phyloP scores from a whole-genome alignment of 1,140 invertebrate genomes.

The Caenorhabditis latens region DNA sequence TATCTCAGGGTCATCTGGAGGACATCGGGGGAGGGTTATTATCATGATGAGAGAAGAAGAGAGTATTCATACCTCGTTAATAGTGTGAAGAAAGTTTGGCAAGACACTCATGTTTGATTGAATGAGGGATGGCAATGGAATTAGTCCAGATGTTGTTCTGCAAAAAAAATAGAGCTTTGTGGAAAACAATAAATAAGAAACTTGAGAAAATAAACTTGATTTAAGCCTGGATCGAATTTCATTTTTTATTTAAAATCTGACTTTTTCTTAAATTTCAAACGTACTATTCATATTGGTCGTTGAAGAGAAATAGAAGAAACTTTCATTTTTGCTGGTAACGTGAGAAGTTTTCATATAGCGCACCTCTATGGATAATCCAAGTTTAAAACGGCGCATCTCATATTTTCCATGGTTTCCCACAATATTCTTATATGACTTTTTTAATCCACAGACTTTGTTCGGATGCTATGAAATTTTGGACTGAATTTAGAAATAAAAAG shows the following conservation, averaged over 20 bases:
- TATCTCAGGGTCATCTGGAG: conserved; percentile 53
- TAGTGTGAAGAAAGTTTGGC: conserved; percentile 60
- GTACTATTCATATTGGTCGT: not conserved
- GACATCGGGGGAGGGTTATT: conserved; percentile 2
- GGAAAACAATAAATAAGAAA: not conserved
- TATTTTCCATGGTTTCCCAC: conserved; percentile 3
- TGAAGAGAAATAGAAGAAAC: not conserved
- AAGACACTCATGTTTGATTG: conserved; percentile 52
- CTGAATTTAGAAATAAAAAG: no score
- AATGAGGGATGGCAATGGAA: conserved; percentile 56
- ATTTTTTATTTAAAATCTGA: no score
- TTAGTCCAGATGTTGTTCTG: conserved; percentile 48
- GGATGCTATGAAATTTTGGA: no score
- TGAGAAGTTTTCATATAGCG: conserved; percentile 21
- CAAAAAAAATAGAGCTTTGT: not conserved
- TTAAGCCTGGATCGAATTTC: not conserved
- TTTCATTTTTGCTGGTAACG: conserved; percentile 2
- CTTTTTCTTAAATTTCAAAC: no score
- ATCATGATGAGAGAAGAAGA: conserved; percentile 11
- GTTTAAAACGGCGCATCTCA: conserved; percentile 23
- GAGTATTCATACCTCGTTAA: conserved; percentile 60
- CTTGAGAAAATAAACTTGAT: not conserved
- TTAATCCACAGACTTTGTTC: not conserved
- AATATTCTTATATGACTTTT: not conserved
- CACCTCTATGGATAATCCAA: conserved; percentile 50